These are phyloP conservation scores for Idaea straminata DNA, from an alignment of 2,888 invertebrate species.

Conservation along the genomic window DNA sequence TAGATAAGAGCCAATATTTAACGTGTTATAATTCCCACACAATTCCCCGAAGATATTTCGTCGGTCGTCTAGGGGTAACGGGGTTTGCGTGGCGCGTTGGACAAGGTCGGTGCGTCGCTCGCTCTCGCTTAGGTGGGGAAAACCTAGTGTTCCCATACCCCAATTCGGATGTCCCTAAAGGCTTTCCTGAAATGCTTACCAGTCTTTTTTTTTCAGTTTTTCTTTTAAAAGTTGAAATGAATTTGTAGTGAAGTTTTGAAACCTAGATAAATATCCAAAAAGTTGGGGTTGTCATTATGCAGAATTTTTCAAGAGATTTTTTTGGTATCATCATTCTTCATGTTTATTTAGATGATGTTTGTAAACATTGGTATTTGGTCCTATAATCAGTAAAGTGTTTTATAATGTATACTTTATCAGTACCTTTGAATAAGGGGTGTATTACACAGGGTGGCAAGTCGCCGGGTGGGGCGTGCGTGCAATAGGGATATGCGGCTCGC, in stretches of 20 bases:
- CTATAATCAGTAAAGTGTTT: slow-evolving; percentile 18
- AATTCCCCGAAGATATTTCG: slow-evolving; percentile 32
- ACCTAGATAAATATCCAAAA: not conserved
- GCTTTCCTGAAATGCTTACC: slow-evolving; percentile 9
- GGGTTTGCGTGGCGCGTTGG: slow-evolving; percentile 37
- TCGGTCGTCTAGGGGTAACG: slow-evolving; percentile 35
- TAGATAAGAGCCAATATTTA: slow-evolving; percentile 16
- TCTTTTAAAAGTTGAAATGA: not conserved
- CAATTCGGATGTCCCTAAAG: slow-evolving; percentile 25
- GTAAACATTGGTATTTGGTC: slow-evolving; percentile 6
- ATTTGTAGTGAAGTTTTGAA: not conserved
- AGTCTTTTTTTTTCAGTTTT: not conserved
- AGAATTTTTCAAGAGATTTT: not conserved
- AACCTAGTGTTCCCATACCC: slow-evolving; percentile 32
- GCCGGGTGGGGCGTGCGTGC: slow-evolving; percentile 70
- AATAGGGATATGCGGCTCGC: slow-evolving; percentile 74
- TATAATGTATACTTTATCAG: slow-evolving; percentile 24
- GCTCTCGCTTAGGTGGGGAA: slow-evolving; percentile 25
- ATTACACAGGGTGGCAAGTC: slow-evolving; percentile 49
- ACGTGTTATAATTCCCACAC: slow-evolving; percentile 17
- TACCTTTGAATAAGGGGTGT: slow-evolving; percentile 45
- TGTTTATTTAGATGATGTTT: slow-evolving; percentile 1
- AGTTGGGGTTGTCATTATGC: not conserved
- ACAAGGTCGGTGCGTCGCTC: slow-evolving; percentile 39
- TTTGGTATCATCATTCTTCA: not conserved